phyloP scores from a whole-genome alignment of 2,888 invertebrate genomes.

The Teleogryllus oceanicus region DNA sequence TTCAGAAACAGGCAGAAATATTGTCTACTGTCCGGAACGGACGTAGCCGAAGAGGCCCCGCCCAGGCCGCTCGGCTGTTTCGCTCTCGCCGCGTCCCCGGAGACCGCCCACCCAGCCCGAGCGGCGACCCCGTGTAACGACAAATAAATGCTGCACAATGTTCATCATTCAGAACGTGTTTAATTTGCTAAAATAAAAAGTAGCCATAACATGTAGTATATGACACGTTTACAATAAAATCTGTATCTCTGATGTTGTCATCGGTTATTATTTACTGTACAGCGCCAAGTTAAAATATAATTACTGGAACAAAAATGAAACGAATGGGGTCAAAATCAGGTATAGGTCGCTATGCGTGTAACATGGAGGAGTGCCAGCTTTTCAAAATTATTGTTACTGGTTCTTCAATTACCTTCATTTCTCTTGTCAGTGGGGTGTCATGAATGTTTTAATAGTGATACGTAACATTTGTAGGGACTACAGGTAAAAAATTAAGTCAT shows the following conservation, averaged over 20 bases:
- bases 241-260: constrained; percentile 9
- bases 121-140: neutral
- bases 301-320: neutral
- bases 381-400: neutral
- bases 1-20: too few relatives aligned
- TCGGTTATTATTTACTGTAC: neutral
- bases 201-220: neutral
- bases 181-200: neutral
- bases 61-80: too few relatives aligned
- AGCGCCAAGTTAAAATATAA: neutral
- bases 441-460: neutral
- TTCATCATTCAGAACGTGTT: neutral
- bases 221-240: constrained; percentile 18
- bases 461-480: too few relatives aligned
- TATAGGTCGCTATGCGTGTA: neutral
- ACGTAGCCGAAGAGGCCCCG: too few relatives aligned
- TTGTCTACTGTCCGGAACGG: too few relatives aligned
- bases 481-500: too few relatives aligned
- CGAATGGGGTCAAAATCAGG: constrained; percentile 1
- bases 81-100: too few relatives aligned
- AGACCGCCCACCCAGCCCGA: too few relatives aligned
- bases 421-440: neutral
- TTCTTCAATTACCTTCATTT: neutral
- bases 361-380: neutral
- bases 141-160: neutral